These are phyloP conservation scores for Psylliodes chrysocephalus DNA, from an alignment of 2,888 invertebrate genomes.

Conservation along the genomic window DNA sequence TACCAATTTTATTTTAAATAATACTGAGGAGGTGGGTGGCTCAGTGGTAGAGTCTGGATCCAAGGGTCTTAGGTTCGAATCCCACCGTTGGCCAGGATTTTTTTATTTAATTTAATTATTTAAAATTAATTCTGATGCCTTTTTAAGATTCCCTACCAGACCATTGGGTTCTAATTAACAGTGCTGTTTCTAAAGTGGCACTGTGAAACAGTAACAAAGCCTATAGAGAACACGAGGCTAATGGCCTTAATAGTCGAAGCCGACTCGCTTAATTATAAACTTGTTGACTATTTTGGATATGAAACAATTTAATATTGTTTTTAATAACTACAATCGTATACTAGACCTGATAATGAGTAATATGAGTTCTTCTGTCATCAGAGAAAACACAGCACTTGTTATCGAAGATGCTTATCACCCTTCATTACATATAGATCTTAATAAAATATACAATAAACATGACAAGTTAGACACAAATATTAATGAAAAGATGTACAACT, in stretches of 20 bases:
- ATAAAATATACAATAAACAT: background rate
- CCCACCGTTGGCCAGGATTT: no score
- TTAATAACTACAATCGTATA: conserved; percentile 4
- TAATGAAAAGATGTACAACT: conserved; percentile 3
- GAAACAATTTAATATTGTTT: conserved; percentile 3
- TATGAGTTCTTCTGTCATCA: background rate
- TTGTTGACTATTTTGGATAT: conserved; percentile 9
- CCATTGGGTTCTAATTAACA: no score
- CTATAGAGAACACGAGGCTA: no score
- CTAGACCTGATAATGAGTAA: conserved; percentile 6
- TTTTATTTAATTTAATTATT: no score
- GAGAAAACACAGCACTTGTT: background rate
- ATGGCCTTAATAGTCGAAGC: no score
- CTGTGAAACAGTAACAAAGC: no score
- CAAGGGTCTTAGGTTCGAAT: no score
- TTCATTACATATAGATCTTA: background rate
- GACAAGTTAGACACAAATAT: background rate
- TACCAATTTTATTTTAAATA: background rate
- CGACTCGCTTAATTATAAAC: background rate
- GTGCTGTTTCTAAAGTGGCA: no score
- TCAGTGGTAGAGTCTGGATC: no score
- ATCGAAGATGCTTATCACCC: conserved; percentile 4
- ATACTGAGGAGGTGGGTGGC: no score
- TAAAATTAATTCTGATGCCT: no score
- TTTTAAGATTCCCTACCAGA: no score